A percentile compares a stretch with the other conserved stretches of the same genome.
phyloP scores from a whole-genome alignment of 2,797 vertebrate genomes.

The Poeciliopsis paucimaculata region DNA sequence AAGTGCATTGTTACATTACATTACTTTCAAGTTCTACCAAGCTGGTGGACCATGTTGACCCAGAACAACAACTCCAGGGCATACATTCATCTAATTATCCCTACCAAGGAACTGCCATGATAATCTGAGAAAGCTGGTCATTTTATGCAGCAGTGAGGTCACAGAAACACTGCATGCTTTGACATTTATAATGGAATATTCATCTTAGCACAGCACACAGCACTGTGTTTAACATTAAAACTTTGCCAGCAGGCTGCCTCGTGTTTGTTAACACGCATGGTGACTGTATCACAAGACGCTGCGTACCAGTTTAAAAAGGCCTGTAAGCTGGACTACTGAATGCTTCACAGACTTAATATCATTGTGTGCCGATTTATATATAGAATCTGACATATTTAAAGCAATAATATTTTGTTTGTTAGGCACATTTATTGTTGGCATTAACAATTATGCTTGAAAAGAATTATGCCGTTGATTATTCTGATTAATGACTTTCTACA shows the following conservation, averaged over 20 bases:
- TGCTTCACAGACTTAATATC: conserved; percentile 27
- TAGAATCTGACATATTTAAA: conserved; percentile 10
- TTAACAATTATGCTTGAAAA: no score
- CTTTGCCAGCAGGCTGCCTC: conserved; percentile 62
- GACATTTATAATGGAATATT: conserved; percentile 73
- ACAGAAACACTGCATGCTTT: conserved; percentile 52
- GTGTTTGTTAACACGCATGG: conserved; percentile 47
- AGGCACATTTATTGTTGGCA: background rate
- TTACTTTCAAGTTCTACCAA: conserved; percentile 45
- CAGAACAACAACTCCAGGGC: conserved; percentile 58
- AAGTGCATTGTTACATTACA: conserved; percentile 50
- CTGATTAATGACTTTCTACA: no score
- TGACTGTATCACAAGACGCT: conserved; percentile 57
- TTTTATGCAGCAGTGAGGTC: conserved; percentile 56
- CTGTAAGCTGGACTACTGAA: conserved; percentile 44
- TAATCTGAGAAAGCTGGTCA: conserved; percentile 46
- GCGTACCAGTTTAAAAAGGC: conserved; percentile 66
- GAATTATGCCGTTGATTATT: no score
- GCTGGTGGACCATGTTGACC: conserved; percentile 46
- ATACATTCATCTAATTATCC: conserved; percentile 64
- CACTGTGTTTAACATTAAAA: conserved; percentile 70
- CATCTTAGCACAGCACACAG: conserved; percentile 51
- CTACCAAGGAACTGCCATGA: conserved; percentile 38
- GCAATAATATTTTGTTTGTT: conserved; percentile 14
- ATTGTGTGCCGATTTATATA: background rate